These are phyloP conservation scores for Coptodon bakossiorum DNA, from an alignment of 2,113 vertebrate species.

Conservation along the genomic window DNA sequence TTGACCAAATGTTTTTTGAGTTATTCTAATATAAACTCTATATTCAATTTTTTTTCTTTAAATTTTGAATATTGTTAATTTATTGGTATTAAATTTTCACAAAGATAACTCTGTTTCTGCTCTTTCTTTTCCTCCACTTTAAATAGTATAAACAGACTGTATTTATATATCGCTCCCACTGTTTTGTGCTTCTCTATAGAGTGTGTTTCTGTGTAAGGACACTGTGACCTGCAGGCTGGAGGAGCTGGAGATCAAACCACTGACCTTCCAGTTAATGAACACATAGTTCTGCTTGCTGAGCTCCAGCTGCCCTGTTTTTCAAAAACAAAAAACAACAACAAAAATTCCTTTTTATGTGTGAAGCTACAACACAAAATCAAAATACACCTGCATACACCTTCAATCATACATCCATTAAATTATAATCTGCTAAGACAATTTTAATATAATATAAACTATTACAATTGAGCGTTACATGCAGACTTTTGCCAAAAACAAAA, in stretches of 20 bases:
- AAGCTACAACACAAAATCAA: not conserved
- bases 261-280: not conserved
- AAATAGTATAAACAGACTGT: not conserved
- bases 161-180: not conserved
- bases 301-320: not conserved
- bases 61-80: constrained; percentile 46
- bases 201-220: not conserved
- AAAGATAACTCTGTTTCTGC: not conserved
- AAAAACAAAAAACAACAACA: not conserved
- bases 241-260: not conserved
- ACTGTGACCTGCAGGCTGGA: not conserved
- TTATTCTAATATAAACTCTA: constrained; percentile 31
- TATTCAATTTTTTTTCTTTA: not conserved
- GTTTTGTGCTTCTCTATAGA: not conserved
- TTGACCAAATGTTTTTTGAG: constrained; percentile 45
- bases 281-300: not conserved
- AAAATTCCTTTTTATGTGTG: not conserved
- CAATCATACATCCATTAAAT: not conserved
- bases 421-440: not conserved
- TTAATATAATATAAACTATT: not conserved
- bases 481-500: not conserved
- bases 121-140: not conserved
- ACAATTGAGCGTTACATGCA: not conserved
- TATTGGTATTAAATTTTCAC: constrained; percentile 55
- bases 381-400: not conserved